A percentile compares a stretch with the other conserved stretches of the same genome.
Conservation (phyloP, 2,113 vertebrate species). For the Prochilodus magdalenae region DNA sequence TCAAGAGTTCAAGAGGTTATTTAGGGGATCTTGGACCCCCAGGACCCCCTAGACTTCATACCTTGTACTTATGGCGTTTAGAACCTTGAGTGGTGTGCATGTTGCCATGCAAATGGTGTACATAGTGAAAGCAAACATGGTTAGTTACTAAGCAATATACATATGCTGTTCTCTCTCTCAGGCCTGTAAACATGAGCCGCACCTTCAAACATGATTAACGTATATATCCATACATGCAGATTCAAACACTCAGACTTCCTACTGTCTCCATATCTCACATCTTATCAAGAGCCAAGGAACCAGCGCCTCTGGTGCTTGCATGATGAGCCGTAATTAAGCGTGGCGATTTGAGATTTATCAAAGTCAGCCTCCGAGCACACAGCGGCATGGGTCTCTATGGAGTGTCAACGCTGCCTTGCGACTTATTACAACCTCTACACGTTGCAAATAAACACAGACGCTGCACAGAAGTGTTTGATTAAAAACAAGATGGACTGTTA, state of each 20-base stretch:
- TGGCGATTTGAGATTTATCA: conserved; percentile 59
- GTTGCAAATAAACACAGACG: neutral
- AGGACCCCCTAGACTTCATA: too few species aligned
- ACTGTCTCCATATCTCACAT: conserved; percentile 29
- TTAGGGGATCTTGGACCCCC: too few species aligned
- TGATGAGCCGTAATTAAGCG: conserved; percentile 67
- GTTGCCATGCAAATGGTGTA: neutral
- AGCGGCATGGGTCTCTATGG: conserved; percentile 15
- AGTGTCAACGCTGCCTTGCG: neutral
- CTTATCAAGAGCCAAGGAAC: conserved; percentile 58
- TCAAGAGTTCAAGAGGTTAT: too few species aligned
- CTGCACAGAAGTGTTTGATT: conserved; percentile 7
- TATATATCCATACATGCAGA: neutral
- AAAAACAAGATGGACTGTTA: conserved; percentile 2
- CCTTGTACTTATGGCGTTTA: neutral
- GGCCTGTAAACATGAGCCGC: conserved; percentile 52
- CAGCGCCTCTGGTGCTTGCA: conserved; percentile 56
- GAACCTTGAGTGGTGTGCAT: conserved; percentile 10
- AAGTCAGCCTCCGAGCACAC: conserved; percentile 40
- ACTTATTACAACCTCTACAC: conserved; percentile 21
- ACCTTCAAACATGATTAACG: conserved; percentile 21
- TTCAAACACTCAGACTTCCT: neutral
- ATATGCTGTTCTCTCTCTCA: conserved; percentile 8
- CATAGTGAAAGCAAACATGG: neutral
- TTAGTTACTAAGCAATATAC: conserved; percentile 10